These are phyloP conservation scores for Choreutis nemorana DNA, from an alignment of 2,888 invertebrate species.

Conservation along the genomic window DNA sequence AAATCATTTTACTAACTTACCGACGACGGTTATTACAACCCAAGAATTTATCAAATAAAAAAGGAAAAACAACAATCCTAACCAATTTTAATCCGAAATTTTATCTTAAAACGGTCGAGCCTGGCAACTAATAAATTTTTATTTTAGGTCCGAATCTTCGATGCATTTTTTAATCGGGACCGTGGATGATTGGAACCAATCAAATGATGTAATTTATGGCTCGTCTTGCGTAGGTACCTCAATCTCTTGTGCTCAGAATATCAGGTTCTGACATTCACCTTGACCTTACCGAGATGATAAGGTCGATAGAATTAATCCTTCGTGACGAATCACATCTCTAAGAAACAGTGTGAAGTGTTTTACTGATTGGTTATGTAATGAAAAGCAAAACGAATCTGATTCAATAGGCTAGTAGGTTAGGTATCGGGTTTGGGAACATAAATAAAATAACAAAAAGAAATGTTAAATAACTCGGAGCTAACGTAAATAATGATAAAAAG, in stretches of 20 bases:
- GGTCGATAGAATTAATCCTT: constrained; percentile 36
- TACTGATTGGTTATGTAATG: constrained; percentile 47
- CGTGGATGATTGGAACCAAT: constrained; percentile 58
- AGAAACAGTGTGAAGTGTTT: constrained; percentile 31
- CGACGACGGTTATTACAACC: no score
- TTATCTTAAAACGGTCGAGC: no score
- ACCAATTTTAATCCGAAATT: no score
- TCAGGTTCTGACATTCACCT: constrained; percentile 24
- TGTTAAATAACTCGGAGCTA: constrained; percentile 3
- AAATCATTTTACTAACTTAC: no score
- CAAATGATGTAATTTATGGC: constrained; percentile 53
- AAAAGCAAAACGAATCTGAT: no score
- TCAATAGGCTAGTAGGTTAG: constrained; percentile 25
- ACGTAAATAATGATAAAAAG: constrained; percentile 17
- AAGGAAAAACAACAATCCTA: no score
- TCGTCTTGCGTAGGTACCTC: constrained; percentile 26
- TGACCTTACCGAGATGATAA: constrained; percentile 27
- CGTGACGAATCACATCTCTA: constrained; percentile 45
- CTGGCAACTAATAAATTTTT: constrained; percentile 25
- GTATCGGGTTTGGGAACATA: constrained; percentile 13
- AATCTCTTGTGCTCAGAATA: constrained; percentile 19
- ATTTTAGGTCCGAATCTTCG: constrained; percentile 23
- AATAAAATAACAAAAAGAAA: neutral
- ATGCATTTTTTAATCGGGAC: constrained; percentile 44
- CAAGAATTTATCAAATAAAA: no score